Evolutionary conservation across 2,888 invertebrate species (phyloP), one percentile per base, ranked within the genome.

Genomic region (Ornithoptera priamus): DNA sequence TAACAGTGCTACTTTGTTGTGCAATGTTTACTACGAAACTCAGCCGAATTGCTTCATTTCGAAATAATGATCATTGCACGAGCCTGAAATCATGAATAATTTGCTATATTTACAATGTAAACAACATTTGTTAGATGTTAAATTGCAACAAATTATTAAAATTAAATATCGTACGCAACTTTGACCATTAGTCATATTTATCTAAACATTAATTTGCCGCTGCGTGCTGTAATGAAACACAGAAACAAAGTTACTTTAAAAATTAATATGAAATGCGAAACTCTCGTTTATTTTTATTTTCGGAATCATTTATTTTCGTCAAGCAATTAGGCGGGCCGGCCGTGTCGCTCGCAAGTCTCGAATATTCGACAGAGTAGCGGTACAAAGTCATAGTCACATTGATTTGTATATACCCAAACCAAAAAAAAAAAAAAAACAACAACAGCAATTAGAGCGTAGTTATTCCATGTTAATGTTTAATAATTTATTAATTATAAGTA

Each of bases 241-340:
- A 81, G 85, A 86, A 82, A 81, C 83, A 81, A 81, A 78, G 81
- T 85, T 73, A 87, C 82, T 84, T 85, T 84, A 84, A 87, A 90
- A 87, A 88, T 85, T 86, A 85, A 87, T 85, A 83, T 83, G 82
- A 83, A 89, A 89, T 87, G 88, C 85, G 84, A 90, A 89, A 87
- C 85, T 88, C 89, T 86, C 90, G 85, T 90, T 89, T 88, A 88
- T 88, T 89, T 89, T 87, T 89, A 89, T 90, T 90, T 90, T 85
- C 80, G 81, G 87, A 85, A 89, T 90, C 89, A 92, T 91, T 92
- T 92, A 89, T 92, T 92, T 89, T 89, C 89, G 90, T 91, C 88
- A 89, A 90, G 88, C 89, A 91, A 91, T 91, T 91, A 90, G 87
- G 87, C 82, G 80, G 84, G 77, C 83, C 78, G 81, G 81, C 78